phyloP scores from a whole-genome alignment of 37 sponge, comb jelly and placozoan genomes.

The Chondrosia reniformis region DNA sequence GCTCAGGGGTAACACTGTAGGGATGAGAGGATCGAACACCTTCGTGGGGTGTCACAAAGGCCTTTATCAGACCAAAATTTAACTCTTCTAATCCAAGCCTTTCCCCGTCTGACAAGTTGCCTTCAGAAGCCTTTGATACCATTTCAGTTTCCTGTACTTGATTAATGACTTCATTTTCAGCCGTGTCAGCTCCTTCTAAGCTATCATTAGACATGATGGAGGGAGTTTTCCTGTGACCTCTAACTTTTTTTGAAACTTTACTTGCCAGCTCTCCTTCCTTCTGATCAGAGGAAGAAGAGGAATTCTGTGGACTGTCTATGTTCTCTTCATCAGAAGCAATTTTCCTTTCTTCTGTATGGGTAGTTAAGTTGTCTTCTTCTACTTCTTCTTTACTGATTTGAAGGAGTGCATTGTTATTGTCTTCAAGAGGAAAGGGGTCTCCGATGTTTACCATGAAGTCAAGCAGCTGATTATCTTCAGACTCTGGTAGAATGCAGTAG shows the following conservation, averaged over 20 bases:
- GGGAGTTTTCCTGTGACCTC: no score
- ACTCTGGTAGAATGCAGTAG: constrained; percentile 33
- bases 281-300: no score
- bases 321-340: background rate
- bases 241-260: background rate
- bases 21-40: constrained; percentile 33
- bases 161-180: background rate
- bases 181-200: no score
- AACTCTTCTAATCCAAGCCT: background rate
- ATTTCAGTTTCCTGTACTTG: background rate
- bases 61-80: background rate
- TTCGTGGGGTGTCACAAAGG: constrained; percentile 44
- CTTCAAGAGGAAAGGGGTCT: constrained; percentile 41
- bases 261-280: background rate
- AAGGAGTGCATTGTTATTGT: background rate
- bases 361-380: background rate
- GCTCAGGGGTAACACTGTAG: constrained; percentile 43
- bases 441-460: constrained; percentile 51
- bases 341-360: background rate
- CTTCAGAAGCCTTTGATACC: background rate
- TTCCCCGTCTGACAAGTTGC: background rate
- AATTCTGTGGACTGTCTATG: no score
- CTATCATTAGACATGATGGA: no score
- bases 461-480: constrained; percentile 41
- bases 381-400: background rate